phyloP scores from a whole-genome alignment of 2,113 vertebrate species.

The Equus quagga region DNA sequence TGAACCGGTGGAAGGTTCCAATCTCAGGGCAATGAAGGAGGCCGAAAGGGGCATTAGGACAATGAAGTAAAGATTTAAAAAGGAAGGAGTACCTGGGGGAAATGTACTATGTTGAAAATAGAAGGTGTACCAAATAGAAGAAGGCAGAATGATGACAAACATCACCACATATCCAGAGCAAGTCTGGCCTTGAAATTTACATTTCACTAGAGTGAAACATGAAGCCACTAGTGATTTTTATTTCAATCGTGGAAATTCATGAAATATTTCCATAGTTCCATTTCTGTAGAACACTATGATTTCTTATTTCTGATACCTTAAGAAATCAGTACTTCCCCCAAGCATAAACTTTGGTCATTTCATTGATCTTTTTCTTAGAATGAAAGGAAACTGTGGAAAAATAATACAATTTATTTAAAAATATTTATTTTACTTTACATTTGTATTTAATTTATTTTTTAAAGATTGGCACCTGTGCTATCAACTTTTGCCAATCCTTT shows the following conservation, averaged over 20 bases:
- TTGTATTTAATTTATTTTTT: background rate
- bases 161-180: background rate
- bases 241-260: background rate
- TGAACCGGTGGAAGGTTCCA: background rate
- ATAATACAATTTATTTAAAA: conserved; percentile 8
- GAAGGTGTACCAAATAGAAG: background rate
- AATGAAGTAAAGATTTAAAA: background rate
- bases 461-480: too few relatives aligned
- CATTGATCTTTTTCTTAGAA: background rate
- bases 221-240: background rate
- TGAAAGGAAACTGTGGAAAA: background rate
- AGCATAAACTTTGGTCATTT: background rate
- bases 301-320: background rate
- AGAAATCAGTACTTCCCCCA: background rate
- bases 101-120: background rate
- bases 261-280: background rate
- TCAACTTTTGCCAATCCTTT: too few relatives aligned
- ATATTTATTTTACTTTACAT: background rate
- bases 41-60: rapidly evolving
- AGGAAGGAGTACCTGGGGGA: background rate
- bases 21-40: background rate
- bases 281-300: background rate
- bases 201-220: background rate
- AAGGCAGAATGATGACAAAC: background rate
- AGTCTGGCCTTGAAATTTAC: background rate